phyloP scores from a whole-genome alignment of 2,113 vertebrate species.

The Pelmatolapia mariae region DNA sequence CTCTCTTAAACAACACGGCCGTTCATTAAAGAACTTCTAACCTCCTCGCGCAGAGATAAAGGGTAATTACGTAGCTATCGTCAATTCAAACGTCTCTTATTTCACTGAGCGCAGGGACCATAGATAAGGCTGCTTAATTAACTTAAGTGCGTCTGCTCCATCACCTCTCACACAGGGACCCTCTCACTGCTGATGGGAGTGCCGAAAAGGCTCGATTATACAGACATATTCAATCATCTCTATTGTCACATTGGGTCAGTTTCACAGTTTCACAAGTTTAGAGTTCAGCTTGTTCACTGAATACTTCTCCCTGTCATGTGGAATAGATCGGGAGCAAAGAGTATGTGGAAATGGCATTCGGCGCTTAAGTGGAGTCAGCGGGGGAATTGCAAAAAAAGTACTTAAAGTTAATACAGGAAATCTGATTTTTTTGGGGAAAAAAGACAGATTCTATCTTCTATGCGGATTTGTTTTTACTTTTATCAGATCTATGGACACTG shows the following conservation, averaged over 20 bases:
- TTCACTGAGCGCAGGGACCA: constrained; percentile 44
- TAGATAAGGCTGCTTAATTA: constrained; percentile 69
- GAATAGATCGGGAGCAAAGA: neutral
- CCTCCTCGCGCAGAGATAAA: constrained; percentile 55
- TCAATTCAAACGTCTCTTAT: constrained; percentile 57
- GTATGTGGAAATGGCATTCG: neutral
- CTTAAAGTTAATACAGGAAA: neutral
- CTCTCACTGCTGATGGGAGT: constrained; percentile 40
- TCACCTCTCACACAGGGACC: constrained; percentile 46
- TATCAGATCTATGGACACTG: neutral
- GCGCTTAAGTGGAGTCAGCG: neutral
- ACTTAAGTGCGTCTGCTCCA: constrained; percentile 63
- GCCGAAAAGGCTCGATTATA: constrained; percentile 37
- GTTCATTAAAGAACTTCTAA: constrained; percentile 60
- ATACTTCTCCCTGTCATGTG: neutral
- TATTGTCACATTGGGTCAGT: constrained; percentile 49
- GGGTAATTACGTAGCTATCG: constrained; percentile 66
- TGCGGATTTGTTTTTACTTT: neutral
- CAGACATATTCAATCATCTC: constrained; percentile 48
- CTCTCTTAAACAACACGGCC: constrained; percentile 54
- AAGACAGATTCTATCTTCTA: neutral
- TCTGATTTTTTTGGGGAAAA: neutral
- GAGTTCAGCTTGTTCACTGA: constrained; percentile 14
- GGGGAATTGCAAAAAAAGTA: neutral
- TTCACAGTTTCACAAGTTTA: constrained; percentile 36